Conservation (phyloP, 2,888 invertebrate genomes). For the Agrypnus murinus region DNA sequence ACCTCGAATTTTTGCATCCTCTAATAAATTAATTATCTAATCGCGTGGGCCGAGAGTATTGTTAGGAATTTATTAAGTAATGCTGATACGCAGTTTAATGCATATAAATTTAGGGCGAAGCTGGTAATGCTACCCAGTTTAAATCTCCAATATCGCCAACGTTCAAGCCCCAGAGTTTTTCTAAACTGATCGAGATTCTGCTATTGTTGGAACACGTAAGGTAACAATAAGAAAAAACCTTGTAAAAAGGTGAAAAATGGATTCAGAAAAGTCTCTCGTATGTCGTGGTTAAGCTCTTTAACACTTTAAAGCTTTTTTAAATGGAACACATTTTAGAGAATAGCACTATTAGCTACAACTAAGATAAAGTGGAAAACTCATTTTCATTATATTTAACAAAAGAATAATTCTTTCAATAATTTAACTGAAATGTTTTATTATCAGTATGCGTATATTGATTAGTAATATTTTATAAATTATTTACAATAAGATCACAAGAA, state of each 20-base stretch:
- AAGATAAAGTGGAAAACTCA: too few species aligned
- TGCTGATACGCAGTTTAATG: neutral
- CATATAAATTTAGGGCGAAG: neutral
- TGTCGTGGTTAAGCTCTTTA: neutral
- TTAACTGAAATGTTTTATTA: too few species aligned
- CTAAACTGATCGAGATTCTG: neutral
- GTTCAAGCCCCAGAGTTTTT: neutral
- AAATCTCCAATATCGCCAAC: neutral
- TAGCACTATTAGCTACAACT: neutral
- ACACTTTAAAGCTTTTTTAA: conserved; percentile 3
- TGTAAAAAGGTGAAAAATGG: neutral
- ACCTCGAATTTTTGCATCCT: neutral
- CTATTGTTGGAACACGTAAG: neutral
- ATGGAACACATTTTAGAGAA: neutral
- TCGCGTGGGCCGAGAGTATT: conserved; percentile 7
- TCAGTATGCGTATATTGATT: too few species aligned
- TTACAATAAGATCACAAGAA: too few species aligned
- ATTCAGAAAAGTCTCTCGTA: neutral
- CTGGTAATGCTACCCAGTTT: too few species aligned
- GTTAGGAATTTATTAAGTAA: conserved; percentile 15
- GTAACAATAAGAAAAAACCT: neutral
- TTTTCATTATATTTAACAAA: too few species aligned
- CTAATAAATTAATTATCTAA: conserved; percentile 5
- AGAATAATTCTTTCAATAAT: too few species aligned
- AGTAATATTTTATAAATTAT: too few species aligned